Evolutionary conservation across 2,888 invertebrate genomes (phyloP).

Genomic region (Rhagium mordax): DNA sequence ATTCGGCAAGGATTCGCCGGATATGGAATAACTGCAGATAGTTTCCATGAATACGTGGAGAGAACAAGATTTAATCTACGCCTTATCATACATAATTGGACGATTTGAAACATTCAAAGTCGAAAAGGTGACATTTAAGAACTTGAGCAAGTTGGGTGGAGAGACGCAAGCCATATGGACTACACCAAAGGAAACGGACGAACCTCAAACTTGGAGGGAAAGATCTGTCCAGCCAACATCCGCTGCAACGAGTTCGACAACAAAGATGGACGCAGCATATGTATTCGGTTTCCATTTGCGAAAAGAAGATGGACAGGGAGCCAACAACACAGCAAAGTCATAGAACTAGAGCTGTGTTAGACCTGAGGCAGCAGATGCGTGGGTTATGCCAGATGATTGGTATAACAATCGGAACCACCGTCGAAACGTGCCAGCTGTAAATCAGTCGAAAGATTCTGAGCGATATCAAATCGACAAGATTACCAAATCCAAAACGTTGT

Average conservation of each 20-base stretch:
- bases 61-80: conserved; percentile 46
- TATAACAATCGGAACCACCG: too few relatives aligned
- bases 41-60: conserved; percentile 51
- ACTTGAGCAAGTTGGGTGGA: conserved; percentile 48
- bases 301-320: conserved; percentile 52
- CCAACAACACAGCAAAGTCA: conserved; percentile 15
- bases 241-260: conserved; percentile 48
- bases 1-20: conserved; percentile 48
- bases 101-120: conserved; percentile 33
- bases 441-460: too few relatives aligned
- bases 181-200: conserved; percentile 44
- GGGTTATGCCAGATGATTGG: too few relatives aligned
- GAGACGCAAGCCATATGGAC: conserved; percentile 53
- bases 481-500: too few relatives aligned
- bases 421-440: too few relatives aligned
- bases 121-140: conserved; percentile 47
- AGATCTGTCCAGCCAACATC: conserved; percentile 49
- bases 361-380: neutral
- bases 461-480: too few relatives aligned
- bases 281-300: conserved; percentile 52
- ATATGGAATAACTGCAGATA: conserved; percentile 50
- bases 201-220: conserved; percentile 43
- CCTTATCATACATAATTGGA: conserved; percentile 47
- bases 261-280: conserved; percentile 52
- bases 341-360: conserved; percentile 52